Evolutionary conservation across 2,888 invertebrate genomes (phyloP).

Genomic region (Zonitis immaculata): DNA sequence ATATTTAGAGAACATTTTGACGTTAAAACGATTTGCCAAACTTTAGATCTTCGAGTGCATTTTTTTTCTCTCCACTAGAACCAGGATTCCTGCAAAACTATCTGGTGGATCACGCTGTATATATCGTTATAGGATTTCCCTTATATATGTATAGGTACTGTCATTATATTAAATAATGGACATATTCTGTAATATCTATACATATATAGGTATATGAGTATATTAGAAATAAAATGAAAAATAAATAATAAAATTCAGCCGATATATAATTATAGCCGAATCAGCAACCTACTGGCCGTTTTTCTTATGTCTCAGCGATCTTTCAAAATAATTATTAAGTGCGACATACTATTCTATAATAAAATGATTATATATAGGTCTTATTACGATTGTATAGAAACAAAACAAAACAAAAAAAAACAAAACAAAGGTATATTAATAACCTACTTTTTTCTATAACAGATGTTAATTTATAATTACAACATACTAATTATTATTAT

Average conservation of each 20-base stretch:
- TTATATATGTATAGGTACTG: too few relatives aligned
- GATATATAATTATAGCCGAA: not conserved
- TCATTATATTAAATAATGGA: too few relatives aligned
- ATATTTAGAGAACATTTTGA: too few relatives aligned
- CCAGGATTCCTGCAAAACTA: too few relatives aligned
- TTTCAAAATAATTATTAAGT: not conserved
- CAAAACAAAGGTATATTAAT: not conserved
- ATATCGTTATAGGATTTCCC: too few relatives aligned
- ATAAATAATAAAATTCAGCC: not conserved
- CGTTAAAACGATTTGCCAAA: too few relatives aligned
- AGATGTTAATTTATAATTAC: not conserved
- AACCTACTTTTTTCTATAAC: not conserved
- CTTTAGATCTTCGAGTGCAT: too few relatives aligned
- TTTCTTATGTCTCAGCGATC: not conserved
- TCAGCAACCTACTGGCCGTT: constrained; percentile 1
- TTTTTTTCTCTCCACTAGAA: too few relatives aligned
- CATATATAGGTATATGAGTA: too few relatives aligned
- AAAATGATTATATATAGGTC: not conserved
- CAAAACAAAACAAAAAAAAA: not conserved
- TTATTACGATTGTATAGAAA: not conserved
- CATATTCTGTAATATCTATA: too few relatives aligned
- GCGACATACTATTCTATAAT: not conserved
- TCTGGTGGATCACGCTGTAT: too few relatives aligned
- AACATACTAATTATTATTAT: not conserved
- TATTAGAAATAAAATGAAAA: not conserved